Percentiles rank a stretch among this genome's conserved stretches.
These are phyloP conservation scores for Cercocebus atys DNA, from an alignment of 2,113 vertebrate species.

Conservation along the genomic window DNA sequence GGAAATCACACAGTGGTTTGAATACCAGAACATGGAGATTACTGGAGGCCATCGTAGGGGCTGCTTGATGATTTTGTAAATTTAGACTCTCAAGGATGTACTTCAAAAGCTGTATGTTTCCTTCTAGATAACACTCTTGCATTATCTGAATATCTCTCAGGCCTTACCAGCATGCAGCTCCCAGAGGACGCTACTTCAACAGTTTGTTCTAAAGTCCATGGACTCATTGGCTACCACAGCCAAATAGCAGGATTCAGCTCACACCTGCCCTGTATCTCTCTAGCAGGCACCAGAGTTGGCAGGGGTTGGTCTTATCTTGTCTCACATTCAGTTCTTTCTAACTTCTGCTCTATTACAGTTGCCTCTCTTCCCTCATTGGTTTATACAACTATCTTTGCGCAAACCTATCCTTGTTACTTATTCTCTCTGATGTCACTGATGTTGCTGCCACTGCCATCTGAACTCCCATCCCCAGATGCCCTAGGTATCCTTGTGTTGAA, in stretches of 20 bases:
- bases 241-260: neutral
- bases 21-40: neutral
- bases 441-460: neutral
- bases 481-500: neutral
- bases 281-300: neutral
- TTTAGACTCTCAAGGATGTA: neutral
- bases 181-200: neutral
- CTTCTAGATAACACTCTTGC: neutral
- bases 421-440: neutral
- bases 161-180: neutral
- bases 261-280: neutral
- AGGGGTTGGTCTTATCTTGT: neutral
- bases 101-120: neutral
- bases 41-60: neutral
- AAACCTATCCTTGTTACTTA: neutral
- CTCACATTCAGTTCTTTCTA: neutral
- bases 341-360: neutral
- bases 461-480: neutral
- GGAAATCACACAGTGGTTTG: neutral
- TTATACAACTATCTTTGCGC: neutral
- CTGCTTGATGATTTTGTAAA: neutral
- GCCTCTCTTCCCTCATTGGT: neutral
- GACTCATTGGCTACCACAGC: neutral
- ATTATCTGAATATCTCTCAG: neutral
- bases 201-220: neutral